Conservation (phyloP, 1,140 invertebrate genomes). For the Drosophila trapezifrons region DNA sequence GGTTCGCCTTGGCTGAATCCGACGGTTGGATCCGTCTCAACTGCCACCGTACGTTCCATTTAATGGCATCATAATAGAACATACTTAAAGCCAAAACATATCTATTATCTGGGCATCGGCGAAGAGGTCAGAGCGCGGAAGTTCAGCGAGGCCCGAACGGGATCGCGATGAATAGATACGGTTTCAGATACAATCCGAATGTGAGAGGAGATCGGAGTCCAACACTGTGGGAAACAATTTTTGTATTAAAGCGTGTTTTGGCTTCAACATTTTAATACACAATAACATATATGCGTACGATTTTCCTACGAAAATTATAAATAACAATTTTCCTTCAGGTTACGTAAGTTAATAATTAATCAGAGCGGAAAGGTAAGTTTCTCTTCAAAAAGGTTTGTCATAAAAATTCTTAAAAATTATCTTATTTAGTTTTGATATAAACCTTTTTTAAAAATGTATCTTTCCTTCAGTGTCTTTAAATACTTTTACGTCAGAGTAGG, state of each 20-base stretch:
- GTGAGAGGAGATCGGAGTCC: slow-evolving; percentile 5
- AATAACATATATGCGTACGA: neutral
- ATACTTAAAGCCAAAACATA: slow-evolving; percentile 57
- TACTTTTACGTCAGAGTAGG: slow-evolving; percentile 16
- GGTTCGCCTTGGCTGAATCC: slow-evolving; percentile 60
- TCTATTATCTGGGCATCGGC: slow-evolving; percentile 54
- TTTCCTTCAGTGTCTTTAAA: neutral
- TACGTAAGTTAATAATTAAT: neutral
- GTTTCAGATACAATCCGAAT: slow-evolving; percentile 17
- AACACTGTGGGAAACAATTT: slow-evolving; percentile 28
- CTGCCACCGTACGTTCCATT: slow-evolving; percentile 71
- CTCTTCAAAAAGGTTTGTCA: neutral
- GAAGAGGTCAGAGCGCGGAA: slow-evolving; percentile 73
- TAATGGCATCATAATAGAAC: slow-evolving; percentile 62
- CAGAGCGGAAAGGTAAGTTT: neutral
- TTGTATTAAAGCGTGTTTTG: neutral
- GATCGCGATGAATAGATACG: slow-evolving; percentile 45
- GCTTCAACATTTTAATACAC: neutral
- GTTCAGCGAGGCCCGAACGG: slow-evolving; percentile 36
- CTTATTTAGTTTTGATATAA: neutral
- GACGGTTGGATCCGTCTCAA: slow-evolving; percentile 3
- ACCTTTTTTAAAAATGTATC: too few species aligned
- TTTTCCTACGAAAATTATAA: neutral
- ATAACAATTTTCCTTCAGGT: neutral
- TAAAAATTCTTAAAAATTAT: neutral